Evolutionary conservation across 2,797 vertebrate genomes (phyloP), one percentile per base, ranked within the genome.

Genomic region (Enteromius trimaculatus): DNA sequence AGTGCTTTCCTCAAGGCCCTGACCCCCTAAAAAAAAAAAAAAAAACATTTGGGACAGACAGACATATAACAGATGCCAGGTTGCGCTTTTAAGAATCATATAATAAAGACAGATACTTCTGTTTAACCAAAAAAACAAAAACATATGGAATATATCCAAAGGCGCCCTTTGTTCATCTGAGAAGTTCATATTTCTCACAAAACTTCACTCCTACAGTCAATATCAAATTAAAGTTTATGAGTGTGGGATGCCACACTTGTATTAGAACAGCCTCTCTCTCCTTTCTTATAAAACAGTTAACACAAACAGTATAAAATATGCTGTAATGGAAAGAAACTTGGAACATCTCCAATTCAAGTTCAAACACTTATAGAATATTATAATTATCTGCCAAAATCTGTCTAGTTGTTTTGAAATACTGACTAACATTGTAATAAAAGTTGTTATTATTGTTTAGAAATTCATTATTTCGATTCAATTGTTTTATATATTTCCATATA

Each of bases 141-240:
- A 37, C 17, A 37, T 21, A 37, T 51, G 19, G 13, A 51, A 21
- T 21, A 37, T 31, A 51, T 51, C 13, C n/a, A 21, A 68, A 79
- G 7, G 34, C 4, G 1, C 34, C 13, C 26, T 60, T 42, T 60
- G 60, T 77, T 39, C 55, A 77, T 42, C n/a, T 37, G 42, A 81
- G 39, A 81, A n/a, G 9, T 72, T 80, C 11, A 44, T 71, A 26
- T 44, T 81, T 71, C 39, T 64, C 42, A 26, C 42, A 47, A 72
- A 72, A 49, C 47, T 16, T 26, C 23, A 71, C 37, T 60, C 71
- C 64, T 70, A n/a, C 62, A 70, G 39, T 77, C 26, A 47, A 69
- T 70, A 85, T 60, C 74, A 69, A 77, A 81, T 81, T 55, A 55
- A 78, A 72, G 44, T 69, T 19, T 17, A 55, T 68, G 31, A 69